Conservation (phyloP, 2,888 invertebrate species). For the Scaptomyza reducta region DNA sequence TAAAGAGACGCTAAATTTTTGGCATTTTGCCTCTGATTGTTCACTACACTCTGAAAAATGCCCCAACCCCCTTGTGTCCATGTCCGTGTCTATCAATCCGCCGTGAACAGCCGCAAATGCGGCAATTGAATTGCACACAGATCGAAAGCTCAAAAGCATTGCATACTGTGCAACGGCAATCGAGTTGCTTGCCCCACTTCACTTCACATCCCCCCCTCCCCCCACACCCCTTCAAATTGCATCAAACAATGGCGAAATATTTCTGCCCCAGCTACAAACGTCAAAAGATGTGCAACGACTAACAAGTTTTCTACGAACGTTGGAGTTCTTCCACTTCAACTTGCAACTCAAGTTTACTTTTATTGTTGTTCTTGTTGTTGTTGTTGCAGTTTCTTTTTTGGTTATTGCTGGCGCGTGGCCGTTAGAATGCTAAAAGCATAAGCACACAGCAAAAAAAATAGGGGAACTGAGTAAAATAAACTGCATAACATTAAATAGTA, state of each 20-base stretch:
- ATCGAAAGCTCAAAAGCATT: constrained; percentile 67
- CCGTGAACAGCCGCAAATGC: constrained; percentile 50
- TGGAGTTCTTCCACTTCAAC: constrained; percentile 29
- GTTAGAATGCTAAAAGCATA: constrained; percentile 52
- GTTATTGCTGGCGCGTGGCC: constrained; percentile 28
- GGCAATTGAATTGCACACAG: constrained; percentile 68
- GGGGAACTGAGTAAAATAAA: constrained; percentile 36
- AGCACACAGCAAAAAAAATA: constrained; percentile 18
- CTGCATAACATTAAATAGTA: constrained; percentile 34
- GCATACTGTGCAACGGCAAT: constrained; percentile 63
- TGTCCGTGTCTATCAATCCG: not conserved
- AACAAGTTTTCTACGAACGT: constrained; percentile 45
- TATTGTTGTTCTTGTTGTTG: constrained; percentile 35
- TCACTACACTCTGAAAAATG: not conserved
- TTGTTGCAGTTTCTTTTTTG: constrained; percentile 4
- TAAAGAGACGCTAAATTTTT: constrained; percentile 40
- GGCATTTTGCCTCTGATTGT: constrained; percentile 32
- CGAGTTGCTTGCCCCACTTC: constrained; percentile 11
- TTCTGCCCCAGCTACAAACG: constrained; percentile 25
- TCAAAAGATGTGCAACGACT: constrained; percentile 47
- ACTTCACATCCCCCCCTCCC: too few relatives aligned
- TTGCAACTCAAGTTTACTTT: constrained; percentile 56
- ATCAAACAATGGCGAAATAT: constrained; percentile 56
- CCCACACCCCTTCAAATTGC: constrained; percentile 18
- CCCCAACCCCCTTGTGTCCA: not conserved